These are phyloP conservation scores for Drosophila aff. DNA, from an alignment of 1,140 invertebrate genomes.

Conservation along the genomic window DNA sequence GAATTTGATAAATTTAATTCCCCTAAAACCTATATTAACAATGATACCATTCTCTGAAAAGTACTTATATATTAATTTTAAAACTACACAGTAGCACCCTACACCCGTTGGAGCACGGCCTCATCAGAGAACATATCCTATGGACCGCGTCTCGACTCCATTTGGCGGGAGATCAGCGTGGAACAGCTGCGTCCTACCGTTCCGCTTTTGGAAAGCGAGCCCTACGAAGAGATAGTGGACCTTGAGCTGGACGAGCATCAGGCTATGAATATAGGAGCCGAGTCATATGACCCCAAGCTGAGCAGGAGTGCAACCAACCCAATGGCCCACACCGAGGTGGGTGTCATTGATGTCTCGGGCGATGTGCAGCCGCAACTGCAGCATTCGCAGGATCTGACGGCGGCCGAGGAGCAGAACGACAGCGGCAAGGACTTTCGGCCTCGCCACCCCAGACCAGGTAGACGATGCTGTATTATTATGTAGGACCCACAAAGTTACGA, in stretches of 20 bases:
- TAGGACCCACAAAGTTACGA: background rate
- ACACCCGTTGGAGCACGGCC: slow-evolving; percentile 53
- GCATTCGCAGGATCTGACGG: background rate
- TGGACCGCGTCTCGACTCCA: slow-evolving; percentile 57
- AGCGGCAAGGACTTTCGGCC: background rate
- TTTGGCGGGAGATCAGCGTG: slow-evolving; percentile 58
- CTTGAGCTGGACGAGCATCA: slow-evolving; percentile 28
- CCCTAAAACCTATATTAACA: no score
- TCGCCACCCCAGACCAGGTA: background rate
- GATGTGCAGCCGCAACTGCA: slow-evolving; percentile 7
- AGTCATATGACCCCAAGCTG: slow-evolving; percentile 22
- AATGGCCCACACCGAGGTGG: background rate
- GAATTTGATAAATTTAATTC: no score
- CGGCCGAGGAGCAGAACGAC: background rate
- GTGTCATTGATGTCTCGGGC: slow-evolving; percentile 14
- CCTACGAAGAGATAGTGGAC: slow-evolving; percentile 9
- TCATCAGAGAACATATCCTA: slow-evolving; percentile 36
- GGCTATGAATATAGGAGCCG: slow-evolving; percentile 32
- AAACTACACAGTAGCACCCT: slow-evolving; percentile 24
- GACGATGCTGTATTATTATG: slow-evolving; percentile 27
- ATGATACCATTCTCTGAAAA: background rate
- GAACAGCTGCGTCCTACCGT: background rate
- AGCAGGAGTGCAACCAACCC: slow-evolving; percentile 6
- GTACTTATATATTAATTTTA: background rate
- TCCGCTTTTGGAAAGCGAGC: background rate